Base-by-base conservation (phyloP, 2,113 vertebrate species). In the Gracilinanus agilis region DNA sequence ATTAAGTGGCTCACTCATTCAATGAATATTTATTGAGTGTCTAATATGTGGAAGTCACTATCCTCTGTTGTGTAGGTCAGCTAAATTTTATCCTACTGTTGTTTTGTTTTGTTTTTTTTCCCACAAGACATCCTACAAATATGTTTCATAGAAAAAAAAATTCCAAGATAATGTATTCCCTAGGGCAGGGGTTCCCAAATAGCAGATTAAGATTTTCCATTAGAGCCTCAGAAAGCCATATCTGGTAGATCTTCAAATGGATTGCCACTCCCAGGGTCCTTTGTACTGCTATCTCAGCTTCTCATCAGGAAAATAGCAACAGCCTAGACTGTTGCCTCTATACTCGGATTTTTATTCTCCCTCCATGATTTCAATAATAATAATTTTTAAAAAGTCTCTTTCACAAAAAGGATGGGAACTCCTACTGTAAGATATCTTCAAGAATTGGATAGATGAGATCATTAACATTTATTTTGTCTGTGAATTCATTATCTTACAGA, bases 381-480 rank as follows among this genome's bases (percentile, higher is more conserved):
- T 97, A 97, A 95, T 49, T 49, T 49, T 49, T 49, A 96, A 98
- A 97, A 97, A 95, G 97, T 97, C 95, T 96, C 97, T 96, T 97
- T 96, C 96, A 96, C 96, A 97, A 95, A 91, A 44, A 93, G 94
- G 7, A 83, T 40, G 67, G 67, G 34, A 23, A 40, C 19, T 40
- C n/a, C 67, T 83, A 23, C 67, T 40, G 67, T 83, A 83, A 40
- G n/a, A 40, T 40, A 83, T 83, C 13, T 83, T 40, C 67, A 97
- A 98, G 96, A 97, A 97, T 92, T 93, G 96, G 94, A 90, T 94
- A 97, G 97, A 97, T 97, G 97, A 97, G 97, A 97, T 97, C 97
- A 97, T 97, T 97, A 98, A 96, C 97, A 97, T 97, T 97, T 97
- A 98, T 96, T 97, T 97, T 98, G 96, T 97, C 96, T 91, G 58